phyloP scores from a whole-genome alignment of 2,113 vertebrate genomes.

The Rhinolophus ferrumequinum region DNA sequence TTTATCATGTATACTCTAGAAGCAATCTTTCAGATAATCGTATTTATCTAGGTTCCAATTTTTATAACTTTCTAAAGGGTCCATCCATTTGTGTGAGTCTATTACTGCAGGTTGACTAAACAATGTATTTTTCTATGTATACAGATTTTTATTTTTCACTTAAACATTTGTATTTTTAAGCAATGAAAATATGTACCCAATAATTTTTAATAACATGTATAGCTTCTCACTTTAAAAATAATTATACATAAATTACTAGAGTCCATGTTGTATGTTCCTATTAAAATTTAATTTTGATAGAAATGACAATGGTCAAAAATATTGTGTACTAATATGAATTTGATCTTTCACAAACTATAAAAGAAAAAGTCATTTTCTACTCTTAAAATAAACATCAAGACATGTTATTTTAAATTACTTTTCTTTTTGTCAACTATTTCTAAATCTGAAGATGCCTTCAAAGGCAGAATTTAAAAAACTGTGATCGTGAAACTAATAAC shows the following conservation, averaged over 20 bases:
- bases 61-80: neutral
- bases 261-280: neutral
- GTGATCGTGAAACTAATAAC: neutral
- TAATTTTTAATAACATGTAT: neutral
- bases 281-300: constrained; percentile 32
- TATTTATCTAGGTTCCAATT: neutral
- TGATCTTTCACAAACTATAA: neutral
- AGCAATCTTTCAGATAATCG: neutral
- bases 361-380: neutral
- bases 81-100: neutral
- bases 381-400: constrained; percentile 26
- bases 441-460: constrained; percentile 31
- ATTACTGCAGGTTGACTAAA: neutral
- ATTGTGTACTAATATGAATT: neutral
- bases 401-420: neutral
- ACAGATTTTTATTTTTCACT: constrained; percentile 49
- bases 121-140: neutral
- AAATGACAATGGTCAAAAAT: neutral
- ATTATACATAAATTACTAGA: neutral
- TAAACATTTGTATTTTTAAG: constrained; percentile 19
- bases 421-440: neutral
- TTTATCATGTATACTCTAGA: neutral
- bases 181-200: constrained; percentile 26
- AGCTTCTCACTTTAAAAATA: neutral
- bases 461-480: constrained; percentile 20